These are phyloP conservation scores for Coryphaenoides rupestris DNA, from an alignment of 2,113 vertebrate species.

Conservation along the genomic window DNA sequence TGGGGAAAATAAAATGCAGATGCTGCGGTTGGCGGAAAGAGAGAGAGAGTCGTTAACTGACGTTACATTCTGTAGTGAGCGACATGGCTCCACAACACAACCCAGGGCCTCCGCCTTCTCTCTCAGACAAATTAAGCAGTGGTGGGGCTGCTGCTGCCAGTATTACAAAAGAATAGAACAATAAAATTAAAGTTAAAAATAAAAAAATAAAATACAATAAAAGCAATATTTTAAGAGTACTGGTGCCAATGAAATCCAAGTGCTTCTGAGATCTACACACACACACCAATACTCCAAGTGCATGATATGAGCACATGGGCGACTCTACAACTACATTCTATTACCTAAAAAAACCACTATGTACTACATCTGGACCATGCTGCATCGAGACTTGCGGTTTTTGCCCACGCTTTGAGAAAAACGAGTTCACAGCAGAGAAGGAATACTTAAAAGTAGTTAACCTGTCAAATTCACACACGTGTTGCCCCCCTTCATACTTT, in stretches of 20 bases:
- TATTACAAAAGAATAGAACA: constrained; percentile 29
- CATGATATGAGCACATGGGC: constrained; percentile 61
- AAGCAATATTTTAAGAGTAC: constrained; percentile 31
- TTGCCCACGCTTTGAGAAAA: constrained; percentile 28
- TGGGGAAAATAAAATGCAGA: constrained; percentile 47
- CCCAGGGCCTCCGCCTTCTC: constrained; percentile 49
- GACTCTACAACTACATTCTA: constrained; percentile 26
- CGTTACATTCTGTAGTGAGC: constrained; percentile 65
- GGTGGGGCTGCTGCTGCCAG: constrained; percentile 61
- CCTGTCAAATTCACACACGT: constrained; percentile 49
- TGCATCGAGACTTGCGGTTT: constrained; percentile 31
- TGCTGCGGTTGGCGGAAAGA: constrained; percentile 61
- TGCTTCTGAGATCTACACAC: constrained; percentile 55
- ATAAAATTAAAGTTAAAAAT: constrained; percentile 16
- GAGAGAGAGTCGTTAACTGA: constrained; percentile 58
- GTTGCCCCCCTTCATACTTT: constrained; percentile 18
- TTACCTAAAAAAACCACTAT: constrained; percentile 45
- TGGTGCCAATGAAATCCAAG: constrained; percentile 52
- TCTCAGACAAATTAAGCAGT: constrained; percentile 64
- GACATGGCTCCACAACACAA: constrained; percentile 60
- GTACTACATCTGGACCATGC: constrained; percentile 43
- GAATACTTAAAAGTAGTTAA: constrained; percentile 56
- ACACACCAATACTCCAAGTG: constrained; percentile 54
- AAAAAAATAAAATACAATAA: constrained; percentile 29
- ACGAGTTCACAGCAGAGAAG: constrained; percentile 44